A percentile compares a stretch with the other conserved stretches of the same genome.
Evolutionary conservation across 2,113 vertebrate genomes (phyloP).

Genomic region (Peromyscus maniculatus): DNA sequence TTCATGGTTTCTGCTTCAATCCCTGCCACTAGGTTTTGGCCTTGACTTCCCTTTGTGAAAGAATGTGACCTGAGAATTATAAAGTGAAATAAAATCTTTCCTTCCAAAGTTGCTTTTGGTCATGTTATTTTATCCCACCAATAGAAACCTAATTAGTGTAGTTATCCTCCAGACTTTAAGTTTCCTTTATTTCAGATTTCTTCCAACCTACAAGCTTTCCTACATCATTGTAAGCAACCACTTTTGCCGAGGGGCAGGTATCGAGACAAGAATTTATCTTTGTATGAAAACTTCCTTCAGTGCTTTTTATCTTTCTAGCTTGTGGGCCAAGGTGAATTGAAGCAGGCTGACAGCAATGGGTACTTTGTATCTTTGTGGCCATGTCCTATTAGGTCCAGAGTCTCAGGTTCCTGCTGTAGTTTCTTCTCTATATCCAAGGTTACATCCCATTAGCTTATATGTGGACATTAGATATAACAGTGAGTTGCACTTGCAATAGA

Average conservation of each 20-base stretch:
- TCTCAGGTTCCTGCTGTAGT: neutral
- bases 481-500: neutral
- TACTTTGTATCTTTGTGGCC: accelerated
- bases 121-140: neutral
- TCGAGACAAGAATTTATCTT: neutral
- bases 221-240: neutral
- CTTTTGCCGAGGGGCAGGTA: neutral
- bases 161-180: neutral
- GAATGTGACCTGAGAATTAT: no score
- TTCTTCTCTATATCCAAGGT: neutral
- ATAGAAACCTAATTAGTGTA: neutral
- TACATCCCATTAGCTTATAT: neutral
- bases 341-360: no score
- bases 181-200: neutral
- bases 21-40: neutral
- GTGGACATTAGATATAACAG: neutral
- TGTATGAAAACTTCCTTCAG: neutral
- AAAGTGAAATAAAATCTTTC: neutral
- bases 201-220: neutral
- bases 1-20: neutral
- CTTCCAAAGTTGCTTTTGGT: neutral
- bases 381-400: neutral
- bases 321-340: neutral
- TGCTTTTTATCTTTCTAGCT: neutral
- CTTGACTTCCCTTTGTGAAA: neutral